phyloP scores from a whole-genome alignment of 2,888 invertebrate species.

The Carabus problematicus region DNA sequence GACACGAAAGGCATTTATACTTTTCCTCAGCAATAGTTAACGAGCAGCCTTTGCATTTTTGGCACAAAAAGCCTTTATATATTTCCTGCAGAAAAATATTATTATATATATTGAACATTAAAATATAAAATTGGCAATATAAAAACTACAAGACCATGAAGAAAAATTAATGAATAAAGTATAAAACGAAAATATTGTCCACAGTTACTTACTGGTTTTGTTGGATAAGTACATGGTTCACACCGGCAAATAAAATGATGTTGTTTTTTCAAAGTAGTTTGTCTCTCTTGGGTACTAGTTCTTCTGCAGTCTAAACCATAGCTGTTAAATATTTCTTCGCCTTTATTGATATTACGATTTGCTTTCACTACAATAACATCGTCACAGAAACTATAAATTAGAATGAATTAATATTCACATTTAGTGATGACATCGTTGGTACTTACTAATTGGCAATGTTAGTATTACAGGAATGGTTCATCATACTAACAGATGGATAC shows the following conservation, averaged over 20 bases:
- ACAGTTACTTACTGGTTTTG: slow-evolving; percentile 37
- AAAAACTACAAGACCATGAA: neutral
- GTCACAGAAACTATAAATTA: slow-evolving; percentile 71
- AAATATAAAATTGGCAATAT: slow-evolving; percentile 20
- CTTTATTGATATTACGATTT: slow-evolving; percentile 66
- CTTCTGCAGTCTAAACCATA: slow-evolving; percentile 81
- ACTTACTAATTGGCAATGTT: slow-evolving; percentile 76
- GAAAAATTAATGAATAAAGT: neutral
- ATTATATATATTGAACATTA: slow-evolving; percentile 13
- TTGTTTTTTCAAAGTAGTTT: slow-evolving; percentile 68
- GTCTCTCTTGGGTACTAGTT: slow-evolving; percentile 67
- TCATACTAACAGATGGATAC: slow-evolving; percentile 85
- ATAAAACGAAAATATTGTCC: slow-evolving; percentile 13
- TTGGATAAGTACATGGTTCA: slow-evolving; percentile 66
- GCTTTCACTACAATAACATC: slow-evolving; percentile 75
- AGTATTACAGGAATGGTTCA: slow-evolving; percentile 93
- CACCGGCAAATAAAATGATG: slow-evolving; percentile 85
- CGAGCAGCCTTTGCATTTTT: slow-evolving; percentile 56
- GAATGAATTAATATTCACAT: neutral
- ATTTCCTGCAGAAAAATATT: slow-evolving; percentile 55
- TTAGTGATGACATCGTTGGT: slow-evolving; percentile 6
- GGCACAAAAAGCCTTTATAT: slow-evolving; percentile 56
- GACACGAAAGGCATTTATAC: slow-evolving; percentile 54
- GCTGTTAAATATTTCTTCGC: slow-evolving; percentile 82
- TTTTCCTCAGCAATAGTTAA: slow-evolving; percentile 48